Evolutionary conservation across 2,113 vertebrate genomes (phyloP), one percentile per base, ranked within the genome.

Genomic region (Larimichthys crocea): DNA sequence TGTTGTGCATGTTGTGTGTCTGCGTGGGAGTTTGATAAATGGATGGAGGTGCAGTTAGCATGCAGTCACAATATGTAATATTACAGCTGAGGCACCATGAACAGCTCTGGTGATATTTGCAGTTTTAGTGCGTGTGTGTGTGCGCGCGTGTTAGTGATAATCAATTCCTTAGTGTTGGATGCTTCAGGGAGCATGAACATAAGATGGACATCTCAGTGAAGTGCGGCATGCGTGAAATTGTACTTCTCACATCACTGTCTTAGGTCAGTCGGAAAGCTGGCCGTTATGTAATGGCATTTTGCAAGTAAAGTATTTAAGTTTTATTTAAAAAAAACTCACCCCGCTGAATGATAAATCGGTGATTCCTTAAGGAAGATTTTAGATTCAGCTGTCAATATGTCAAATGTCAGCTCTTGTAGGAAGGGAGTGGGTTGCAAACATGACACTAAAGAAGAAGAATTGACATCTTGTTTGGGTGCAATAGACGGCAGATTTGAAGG

Each of bases 191-290:
- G 83, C 75, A 35, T 69, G 84, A 77, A 79, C 74, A 76, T 35
- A 53, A 40, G 74, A 89, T 71, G 84, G 86, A 86, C 66, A 20
- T 71, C 19, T 64, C 71, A 10, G 84, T 71, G 74, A 84, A 86
- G 65, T 79, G 88, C 44, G 24, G 29, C 73, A 84, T 71, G 88
- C 87, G 81, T 91, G 89, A 93, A 91, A 93, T 91, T 81, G 82
- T 83, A 70, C 86, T 83, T 86, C 72, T 92, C 79, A 83, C 83
- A 80, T 84, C 72, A 24, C 76, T 86, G 85, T 86, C 80, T 79
- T 63, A 57, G 89, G 83, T 86, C 88, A 89, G 59, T 69, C 24
- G 5, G 64, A 85, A 74, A 66, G 46, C 29, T 57, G 59, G 67
- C 49, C 15, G 8, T 70, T 20, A 31, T 15, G 9, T 53, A 48